phyloP scores from a whole-genome alignment of 2,797 vertebrate species.

The Sebastes kiyomatsui region DNA sequence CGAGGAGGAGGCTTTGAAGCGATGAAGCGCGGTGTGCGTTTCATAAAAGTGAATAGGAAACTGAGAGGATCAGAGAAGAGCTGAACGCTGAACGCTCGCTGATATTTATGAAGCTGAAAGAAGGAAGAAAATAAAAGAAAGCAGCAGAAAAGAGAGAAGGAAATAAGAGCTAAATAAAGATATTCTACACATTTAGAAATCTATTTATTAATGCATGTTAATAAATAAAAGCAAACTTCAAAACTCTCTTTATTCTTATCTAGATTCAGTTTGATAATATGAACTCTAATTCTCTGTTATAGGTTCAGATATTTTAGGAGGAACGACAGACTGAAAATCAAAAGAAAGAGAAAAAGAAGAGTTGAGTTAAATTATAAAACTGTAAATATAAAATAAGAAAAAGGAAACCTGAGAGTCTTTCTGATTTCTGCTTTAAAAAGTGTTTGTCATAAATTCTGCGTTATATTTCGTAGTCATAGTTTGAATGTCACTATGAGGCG shows the following conservation, averaged over 20 bases:
- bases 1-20: constrained; percentile 72
- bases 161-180: background rate
- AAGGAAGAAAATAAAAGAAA: constrained; percentile 2
- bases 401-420: background rate
- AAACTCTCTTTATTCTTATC: background rate
- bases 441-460: constrained; percentile 15
- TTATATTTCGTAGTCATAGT: constrained; percentile 35
- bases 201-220: background rate
- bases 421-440: constrained; percentile 3
- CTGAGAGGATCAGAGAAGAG: constrained; percentile 56
- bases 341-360: background rate
- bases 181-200: background rate
- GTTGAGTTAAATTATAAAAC: background rate
- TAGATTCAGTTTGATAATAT: background rate
- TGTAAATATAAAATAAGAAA: background rate
- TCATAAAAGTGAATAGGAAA: constrained; percentile 69
- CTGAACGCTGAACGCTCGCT: background rate
- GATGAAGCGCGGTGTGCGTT: constrained; percentile 42
- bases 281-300: constrained; percentile 6
- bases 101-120: constrained; percentile 32
- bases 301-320: background rate
- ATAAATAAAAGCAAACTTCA: background rate
- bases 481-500: constrained; percentile 36
- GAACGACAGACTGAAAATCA: background rate
- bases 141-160: background rate